Evolutionary conservation across 2,888 invertebrate species (phyloP).

Genomic region (Hypolimnas misippus): DNA sequence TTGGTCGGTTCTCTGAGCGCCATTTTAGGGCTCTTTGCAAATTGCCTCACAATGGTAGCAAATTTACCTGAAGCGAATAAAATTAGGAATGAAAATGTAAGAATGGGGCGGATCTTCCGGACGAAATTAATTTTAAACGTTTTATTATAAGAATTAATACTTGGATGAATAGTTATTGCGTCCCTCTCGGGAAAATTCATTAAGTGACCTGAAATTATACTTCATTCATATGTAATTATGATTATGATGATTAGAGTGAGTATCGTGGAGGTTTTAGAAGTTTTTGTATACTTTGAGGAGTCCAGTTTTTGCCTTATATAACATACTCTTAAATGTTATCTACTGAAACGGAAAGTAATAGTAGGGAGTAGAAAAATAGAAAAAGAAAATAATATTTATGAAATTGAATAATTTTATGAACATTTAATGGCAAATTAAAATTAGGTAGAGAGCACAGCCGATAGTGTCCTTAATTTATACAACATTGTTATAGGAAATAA

Average conservation of each 20-base stretch:
- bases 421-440: too few species aligned
- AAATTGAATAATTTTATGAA: too few species aligned
- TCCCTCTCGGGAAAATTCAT: constrained; percentile 15
- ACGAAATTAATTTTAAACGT: constrained; percentile 5
- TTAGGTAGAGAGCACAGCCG: too few species aligned
- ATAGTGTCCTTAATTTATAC: too few species aligned
- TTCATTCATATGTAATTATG: constrained; percentile 11
- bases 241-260: too few species aligned
- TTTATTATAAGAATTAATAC: constrained; percentile 1
- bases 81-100: constrained; percentile 42
- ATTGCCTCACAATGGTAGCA: constrained; percentile 59
- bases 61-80: constrained; percentile 51
- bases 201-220: constrained; percentile 12
- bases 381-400: too few species aligned
- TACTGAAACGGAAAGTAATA: too few species aligned
- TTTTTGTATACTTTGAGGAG: not conserved
- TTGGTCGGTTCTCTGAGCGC: constrained; percentile 5
- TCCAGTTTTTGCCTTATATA: too few species aligned
- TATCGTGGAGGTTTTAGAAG: not conserved
- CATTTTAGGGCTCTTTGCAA: constrained; percentile 51
- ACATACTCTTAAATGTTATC: too few species aligned
- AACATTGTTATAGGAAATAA: too few species aligned
- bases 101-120: constrained; percentile 8
- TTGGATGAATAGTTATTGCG: not conserved
- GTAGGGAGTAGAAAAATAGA: too few species aligned